These are phyloP conservation scores for Pionites leucogaster DNA, from an alignment of 2,113 vertebrate genomes.

Conservation along the genomic window DNA sequence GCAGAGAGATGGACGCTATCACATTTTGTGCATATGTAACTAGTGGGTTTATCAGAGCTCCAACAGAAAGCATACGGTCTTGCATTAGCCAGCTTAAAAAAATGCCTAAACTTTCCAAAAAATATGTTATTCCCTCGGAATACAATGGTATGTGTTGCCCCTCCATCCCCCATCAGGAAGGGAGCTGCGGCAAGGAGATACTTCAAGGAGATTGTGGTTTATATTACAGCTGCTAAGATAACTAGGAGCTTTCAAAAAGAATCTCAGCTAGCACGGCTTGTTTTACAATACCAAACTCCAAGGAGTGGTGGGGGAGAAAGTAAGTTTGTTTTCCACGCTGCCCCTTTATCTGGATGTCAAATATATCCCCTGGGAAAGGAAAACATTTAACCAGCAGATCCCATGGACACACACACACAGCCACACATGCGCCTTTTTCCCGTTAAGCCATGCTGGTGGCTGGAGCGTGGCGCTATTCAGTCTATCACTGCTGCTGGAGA, in stretches of 20 bases:
- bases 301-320: background rate
- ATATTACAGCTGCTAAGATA: slow-evolving; percentile 67
- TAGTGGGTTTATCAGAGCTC: background rate
- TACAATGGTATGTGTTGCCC: background rate
- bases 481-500: background rate
- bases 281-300: slow-evolving; percentile 52
- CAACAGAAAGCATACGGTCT: background rate
- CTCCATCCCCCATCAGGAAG: background rate
- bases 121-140: background rate
- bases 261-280: background rate
- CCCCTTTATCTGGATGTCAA: slow-evolving; percentile 68
- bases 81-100: background rate
- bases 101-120: background rate
- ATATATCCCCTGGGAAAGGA: slow-evolving; percentile 70
- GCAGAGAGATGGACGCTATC: background rate
- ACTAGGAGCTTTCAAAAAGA: slow-evolving; percentile 58
- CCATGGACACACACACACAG: slow-evolving; percentile 17
- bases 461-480: background rate
- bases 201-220: slow-evolving; percentile 43
- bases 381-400: slow-evolving; percentile 68
- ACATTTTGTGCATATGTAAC: background rate
- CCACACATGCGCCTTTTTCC: background rate
- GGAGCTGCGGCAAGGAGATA: slow-evolving; percentile 1
- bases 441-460: background rate
- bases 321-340: slow-evolving; percentile 61